Evolutionary conservation across 2,888 invertebrate species (phyloP).

Genomic region (Lymantria monacha): DNA sequence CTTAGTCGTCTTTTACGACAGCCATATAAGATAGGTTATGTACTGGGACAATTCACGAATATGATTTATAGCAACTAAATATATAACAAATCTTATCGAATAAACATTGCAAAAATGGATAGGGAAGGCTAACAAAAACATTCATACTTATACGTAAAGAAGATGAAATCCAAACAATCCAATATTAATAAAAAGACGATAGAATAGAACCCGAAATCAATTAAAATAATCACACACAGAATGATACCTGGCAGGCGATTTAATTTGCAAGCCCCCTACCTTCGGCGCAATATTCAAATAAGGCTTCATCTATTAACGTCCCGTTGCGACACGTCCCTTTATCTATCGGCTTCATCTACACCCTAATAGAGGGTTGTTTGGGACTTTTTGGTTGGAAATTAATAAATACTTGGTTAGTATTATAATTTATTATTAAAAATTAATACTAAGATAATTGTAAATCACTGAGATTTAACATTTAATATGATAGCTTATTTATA

Average conservation of each 20-base stretch:
- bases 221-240: constrained; percentile 34
- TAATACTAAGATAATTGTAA: no score
- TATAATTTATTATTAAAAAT: not conserved
- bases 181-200: not conserved
- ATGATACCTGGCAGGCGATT: constrained; percentile 63
- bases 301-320: constrained; percentile 78
- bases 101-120: no score
- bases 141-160: not conserved
- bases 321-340: constrained; percentile 72
- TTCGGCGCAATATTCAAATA: constrained; percentile 76
- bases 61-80: no score
- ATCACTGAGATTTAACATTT: no score
- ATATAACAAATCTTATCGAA: no score
- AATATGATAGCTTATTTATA: no score
- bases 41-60: no score
- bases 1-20: no score
- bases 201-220: constrained; percentile 14
- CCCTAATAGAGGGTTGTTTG: constrained; percentile 41
- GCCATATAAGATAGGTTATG: no score
- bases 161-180: not conserved
- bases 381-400: constrained; percentile 22
- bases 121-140: no score
- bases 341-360: constrained; percentile 71
- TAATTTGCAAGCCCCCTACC: constrained; percentile 72
- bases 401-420: not conserved